These are phyloP conservation scores for Masticophis lateralis DNA, from an alignment of 2,797 vertebrate species.

Conservation along the genomic window DNA sequence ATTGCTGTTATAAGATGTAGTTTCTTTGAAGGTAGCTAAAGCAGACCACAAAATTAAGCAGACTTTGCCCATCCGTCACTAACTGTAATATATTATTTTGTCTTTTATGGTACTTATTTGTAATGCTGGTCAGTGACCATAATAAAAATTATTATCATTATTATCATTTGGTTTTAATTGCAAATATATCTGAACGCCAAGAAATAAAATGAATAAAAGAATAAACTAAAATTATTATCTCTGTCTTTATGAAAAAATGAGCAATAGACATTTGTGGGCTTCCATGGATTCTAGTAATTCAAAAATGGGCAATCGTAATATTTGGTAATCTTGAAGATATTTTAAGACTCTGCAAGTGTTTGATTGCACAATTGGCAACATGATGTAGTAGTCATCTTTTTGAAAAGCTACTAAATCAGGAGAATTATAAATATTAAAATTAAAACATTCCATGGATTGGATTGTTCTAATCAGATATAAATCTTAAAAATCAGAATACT, in stretches of 20 bases:
- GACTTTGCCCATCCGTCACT: neutral
- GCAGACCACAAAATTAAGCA: neutral
- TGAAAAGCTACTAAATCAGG: neutral
- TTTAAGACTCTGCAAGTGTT: neutral
- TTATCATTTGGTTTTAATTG: neutral
- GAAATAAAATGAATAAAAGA: neutral
- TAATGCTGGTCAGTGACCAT: neutral
- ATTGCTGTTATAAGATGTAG: neutral
- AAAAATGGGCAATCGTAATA: neutral
- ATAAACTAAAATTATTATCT: neutral
- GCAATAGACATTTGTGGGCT: neutral
- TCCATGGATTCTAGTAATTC: neutral
- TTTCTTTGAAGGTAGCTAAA: neutral
- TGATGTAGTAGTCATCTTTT: neutral
- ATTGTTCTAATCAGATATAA: neutral
- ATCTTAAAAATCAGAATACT: neutral
- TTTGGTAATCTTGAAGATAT: neutral
- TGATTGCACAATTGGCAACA: neutral
- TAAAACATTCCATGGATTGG: neutral
- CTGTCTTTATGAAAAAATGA: neutral
- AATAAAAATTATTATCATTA: neutral
- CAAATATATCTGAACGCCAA: neutral
- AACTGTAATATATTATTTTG: neutral
- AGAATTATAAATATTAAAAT: neutral
- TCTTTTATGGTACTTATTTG: neutral